These are phyloP conservation scores for Hirtodrosophila alboralis DNA, from an alignment of 2,888 invertebrate genomes.

Conservation along the genomic window DNA sequence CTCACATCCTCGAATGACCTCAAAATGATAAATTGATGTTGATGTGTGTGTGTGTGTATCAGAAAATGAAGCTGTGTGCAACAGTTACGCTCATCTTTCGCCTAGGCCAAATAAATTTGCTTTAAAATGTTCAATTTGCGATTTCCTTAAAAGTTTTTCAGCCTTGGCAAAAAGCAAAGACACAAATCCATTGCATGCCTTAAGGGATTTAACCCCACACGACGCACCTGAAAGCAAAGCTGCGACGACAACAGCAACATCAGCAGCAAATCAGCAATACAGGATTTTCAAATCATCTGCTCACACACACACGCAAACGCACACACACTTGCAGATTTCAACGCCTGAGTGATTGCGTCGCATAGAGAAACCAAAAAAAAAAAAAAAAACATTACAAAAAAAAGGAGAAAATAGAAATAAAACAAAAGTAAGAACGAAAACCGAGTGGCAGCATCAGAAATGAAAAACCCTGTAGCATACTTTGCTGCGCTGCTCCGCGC, in stretches of 20 bases:
- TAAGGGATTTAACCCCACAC: slow-evolving; percentile 74
- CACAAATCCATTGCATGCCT: slow-evolving; percentile 72
- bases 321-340: slow-evolving; percentile 65
- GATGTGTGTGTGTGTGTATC: background rate
- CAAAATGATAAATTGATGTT: background rate
- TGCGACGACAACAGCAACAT: slow-evolving; percentile 64
- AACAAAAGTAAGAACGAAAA: slow-evolving; percentile 33
- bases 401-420: slow-evolving; percentile 27
- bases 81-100: background rate
- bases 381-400: slow-evolving; percentile 47
- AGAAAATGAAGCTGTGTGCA: background rate
- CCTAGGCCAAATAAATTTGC: slow-evolving; percentile 15
- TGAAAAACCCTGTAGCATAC: slow-evolving; percentile 73
- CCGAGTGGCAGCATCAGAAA: slow-evolving; percentile 63
- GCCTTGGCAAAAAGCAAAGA: slow-evolving; percentile 6
- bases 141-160: slow-evolving; percentile 25
- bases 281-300: slow-evolving; percentile 74
- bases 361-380: slow-evolving; percentile 59
- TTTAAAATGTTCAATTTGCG: slow-evolving; percentile 36
- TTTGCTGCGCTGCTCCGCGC: slow-evolving; percentile 35
- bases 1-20: background rate
- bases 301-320: slow-evolving; percentile 39
- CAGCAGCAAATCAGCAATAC: slow-evolving; percentile 69
- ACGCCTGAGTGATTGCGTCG: slow-evolving; percentile 77
- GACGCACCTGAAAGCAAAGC: slow-evolving; percentile 75